A percentile compares a stretch with the other conserved stretches of the same genome.
phyloP scores from a whole-genome alignment of 2,888 invertebrate genomes.

The Phymatocera aterrima region DNA sequence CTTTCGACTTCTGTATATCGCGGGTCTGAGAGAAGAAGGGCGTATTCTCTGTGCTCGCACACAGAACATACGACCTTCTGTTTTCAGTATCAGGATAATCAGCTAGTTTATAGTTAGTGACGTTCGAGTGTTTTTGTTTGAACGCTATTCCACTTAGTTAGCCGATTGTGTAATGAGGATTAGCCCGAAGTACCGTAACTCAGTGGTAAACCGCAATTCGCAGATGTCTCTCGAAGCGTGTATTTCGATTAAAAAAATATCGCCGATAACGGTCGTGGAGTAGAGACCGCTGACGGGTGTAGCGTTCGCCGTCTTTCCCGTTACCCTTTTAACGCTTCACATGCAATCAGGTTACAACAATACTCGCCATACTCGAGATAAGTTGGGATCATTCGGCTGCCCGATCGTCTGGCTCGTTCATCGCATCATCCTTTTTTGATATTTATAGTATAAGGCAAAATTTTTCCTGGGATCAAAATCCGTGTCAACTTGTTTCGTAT shows the following conservation, averaged over 20 bases:
- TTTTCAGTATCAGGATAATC: too few species aligned
- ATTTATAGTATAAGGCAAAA: background rate
- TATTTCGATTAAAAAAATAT: slow-evolving; percentile 13
- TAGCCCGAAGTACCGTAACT: slow-evolving; percentile 22
- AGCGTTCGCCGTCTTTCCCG: slow-evolving; percentile 21
- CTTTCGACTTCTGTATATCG: too few species aligned
- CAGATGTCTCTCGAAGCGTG: background rate
- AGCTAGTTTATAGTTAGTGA: too few species aligned
- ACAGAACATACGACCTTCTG: too few species aligned
- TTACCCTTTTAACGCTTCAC: slow-evolving; percentile 10
- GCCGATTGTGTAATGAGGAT: slow-evolving; percentile 29
- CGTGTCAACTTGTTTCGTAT: too few species aligned
- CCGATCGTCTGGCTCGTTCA: background rate
- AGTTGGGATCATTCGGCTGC: background rate
- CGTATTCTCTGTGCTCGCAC: too few species aligned
- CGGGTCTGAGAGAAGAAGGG: too few species aligned
- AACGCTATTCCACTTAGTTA: slow-evolving; percentile 3
- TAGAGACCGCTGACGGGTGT: background rate
- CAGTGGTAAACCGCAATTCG: slow-evolving; percentile 37
- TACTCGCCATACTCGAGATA: background rate
- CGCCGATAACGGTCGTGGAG: slow-evolving; percentile 18
- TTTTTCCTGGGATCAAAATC: background rate
- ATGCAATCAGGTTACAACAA: background rate
- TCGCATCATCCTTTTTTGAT: background rate
- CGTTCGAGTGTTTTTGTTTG: background rate